Base-by-base conservation (phyloP, 1,140 invertebrate genomes). In the Drosophila subpulchrella region DNA sequence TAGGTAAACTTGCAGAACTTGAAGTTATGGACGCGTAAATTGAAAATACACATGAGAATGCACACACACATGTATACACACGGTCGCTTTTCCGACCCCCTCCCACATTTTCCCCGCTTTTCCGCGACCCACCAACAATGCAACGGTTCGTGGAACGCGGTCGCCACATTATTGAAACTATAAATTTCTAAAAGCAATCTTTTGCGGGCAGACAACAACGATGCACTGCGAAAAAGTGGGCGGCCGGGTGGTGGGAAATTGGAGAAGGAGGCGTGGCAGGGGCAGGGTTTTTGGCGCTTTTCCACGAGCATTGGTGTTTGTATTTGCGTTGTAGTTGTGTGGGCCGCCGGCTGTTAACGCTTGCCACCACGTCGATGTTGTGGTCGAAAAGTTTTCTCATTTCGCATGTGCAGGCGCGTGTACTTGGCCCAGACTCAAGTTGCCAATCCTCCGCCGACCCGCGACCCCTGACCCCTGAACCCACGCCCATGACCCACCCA, bases 11-110 rank as follows among this genome's bases (percentile, higher is more conserved):
- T 89, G 76, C 79, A 83, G 74, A 88, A 88, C 80, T 88, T 89
- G 67, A 89, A 88, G 84, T 88, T 89, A 88, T 89, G 84, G 84
- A 89, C 84, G 85, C 84, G 84, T 88, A 88, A 88, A 88, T 88
- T 88, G 84, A 88, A 88, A 88, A 88, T 89, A 89, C 83, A 88
- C 84, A 88, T 83, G 83, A 86, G 84, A 75, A 46, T 73, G 57
- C 55, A 78, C 34, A 61, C 48, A 48, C 36, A 39, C 24, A 27
- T 8, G 58, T 11, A 30, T 13, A 27, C 17, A 51, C 38, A 34
- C 17, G 13, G n/a, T 50, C 30, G 54, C 24, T 61, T 56, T 56
- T 38, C 32, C 32, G 12, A 17, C 34, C 32, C 15, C 24, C 6
- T 30, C 10, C 12, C 51, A 6, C 32, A 20, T 6, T 30, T 15